Percentiles rank a stretch among this genome's conserved stretches.
phyloP scores from a whole-genome alignment of 92 coral and sea anemone genomes.

The Palythoa grandiflora region DNA sequence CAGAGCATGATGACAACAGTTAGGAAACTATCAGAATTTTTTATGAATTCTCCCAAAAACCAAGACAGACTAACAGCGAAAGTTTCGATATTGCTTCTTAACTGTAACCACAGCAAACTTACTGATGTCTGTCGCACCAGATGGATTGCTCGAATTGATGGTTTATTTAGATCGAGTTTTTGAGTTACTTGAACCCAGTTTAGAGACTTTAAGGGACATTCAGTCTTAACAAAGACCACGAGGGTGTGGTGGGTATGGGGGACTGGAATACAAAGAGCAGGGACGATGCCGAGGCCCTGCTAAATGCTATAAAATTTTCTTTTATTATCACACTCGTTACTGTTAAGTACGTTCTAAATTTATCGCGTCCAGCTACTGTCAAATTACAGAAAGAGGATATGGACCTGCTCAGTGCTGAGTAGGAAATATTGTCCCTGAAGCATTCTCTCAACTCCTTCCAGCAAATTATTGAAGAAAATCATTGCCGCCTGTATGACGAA shows the following conservation, averaged over 20 bases:
- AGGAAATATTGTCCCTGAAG: slow-evolving; percentile 43
- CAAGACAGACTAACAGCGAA: slow-evolving; percentile 49
- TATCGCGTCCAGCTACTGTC: neutral
- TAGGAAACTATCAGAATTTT: slow-evolving; percentile 57
- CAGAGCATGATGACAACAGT: slow-evolving; percentile 46
- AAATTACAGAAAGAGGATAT: slow-evolving; percentile 58
- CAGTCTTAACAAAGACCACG: slow-evolving; percentile 2
- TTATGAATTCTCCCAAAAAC: slow-evolving; percentile 60
- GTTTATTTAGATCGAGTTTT: slow-evolving; percentile 41
- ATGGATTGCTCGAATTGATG: slow-evolving; percentile 50
- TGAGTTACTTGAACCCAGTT: neutral
- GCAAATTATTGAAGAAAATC: slow-evolving; percentile 54
- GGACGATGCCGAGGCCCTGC: slow-evolving; percentile 22
- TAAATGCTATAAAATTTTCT: slow-evolving; percentile 20
- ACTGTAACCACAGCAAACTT: slow-evolving; percentile 49
- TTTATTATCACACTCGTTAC: slow-evolving; percentile 36
- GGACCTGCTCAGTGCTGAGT: slow-evolving; percentile 56
- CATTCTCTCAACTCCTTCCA: slow-evolving; percentile 9
- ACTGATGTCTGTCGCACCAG: slow-evolving; percentile 56
- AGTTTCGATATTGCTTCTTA: slow-evolving; percentile 35
- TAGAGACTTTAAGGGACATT: too few relatives aligned
- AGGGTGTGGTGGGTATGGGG: slow-evolving; percentile 25
- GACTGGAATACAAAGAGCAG: too few relatives aligned
- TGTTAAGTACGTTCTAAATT: slow-evolving; percentile 24
- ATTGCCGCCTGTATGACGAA: slow-evolving; percentile 56